phyloP scores from a whole-genome alignment of 2,888 invertebrate species.

The Drosophila vallismaia region DNA sequence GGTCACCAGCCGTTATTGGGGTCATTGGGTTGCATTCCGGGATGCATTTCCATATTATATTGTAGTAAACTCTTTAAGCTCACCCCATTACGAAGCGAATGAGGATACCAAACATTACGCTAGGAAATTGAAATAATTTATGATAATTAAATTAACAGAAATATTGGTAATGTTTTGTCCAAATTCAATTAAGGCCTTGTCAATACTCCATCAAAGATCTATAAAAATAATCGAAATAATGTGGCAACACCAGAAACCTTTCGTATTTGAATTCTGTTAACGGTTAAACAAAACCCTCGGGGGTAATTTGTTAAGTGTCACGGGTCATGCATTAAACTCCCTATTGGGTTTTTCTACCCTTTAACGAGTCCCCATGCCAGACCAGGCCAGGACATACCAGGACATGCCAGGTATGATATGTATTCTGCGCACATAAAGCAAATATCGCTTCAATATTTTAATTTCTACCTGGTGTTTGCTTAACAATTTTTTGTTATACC shows the following conservation, averaged over 20 bases:
- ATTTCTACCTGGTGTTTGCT: conserved; percentile 40
- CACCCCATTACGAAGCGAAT: not conserved
- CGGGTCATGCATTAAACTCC: not conserved
- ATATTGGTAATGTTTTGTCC: not conserved
- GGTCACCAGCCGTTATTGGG: conserved; percentile 42
- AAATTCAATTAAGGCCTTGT: conserved; percentile 3
- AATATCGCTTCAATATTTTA: conserved; percentile 37
- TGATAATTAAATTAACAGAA: not conserved
- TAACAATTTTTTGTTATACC: conserved; percentile 11
- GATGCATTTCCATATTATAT: not conserved
- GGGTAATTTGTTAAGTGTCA: conserved; percentile 10
- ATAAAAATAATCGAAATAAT: conserved; percentile 11
- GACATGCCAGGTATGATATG: not conserved
- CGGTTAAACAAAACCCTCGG: conserved; percentile 11
- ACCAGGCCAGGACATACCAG: not conserved
- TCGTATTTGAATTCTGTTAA: conserved; percentile 6
- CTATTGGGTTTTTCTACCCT: not conserved
- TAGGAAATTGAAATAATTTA: not conserved
- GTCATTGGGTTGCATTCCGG: conserved; percentile 2
- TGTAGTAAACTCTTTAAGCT: not conserved
- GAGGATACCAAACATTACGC: not conserved
- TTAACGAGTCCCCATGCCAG: not conserved
- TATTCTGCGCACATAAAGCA: conserved; percentile 28
- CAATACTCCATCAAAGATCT: not conserved
- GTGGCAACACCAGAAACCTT: not conserved